Base-by-base conservation (phyloP, 2,797 vertebrate species). In the Neopelma chrysocephalum region DNA sequence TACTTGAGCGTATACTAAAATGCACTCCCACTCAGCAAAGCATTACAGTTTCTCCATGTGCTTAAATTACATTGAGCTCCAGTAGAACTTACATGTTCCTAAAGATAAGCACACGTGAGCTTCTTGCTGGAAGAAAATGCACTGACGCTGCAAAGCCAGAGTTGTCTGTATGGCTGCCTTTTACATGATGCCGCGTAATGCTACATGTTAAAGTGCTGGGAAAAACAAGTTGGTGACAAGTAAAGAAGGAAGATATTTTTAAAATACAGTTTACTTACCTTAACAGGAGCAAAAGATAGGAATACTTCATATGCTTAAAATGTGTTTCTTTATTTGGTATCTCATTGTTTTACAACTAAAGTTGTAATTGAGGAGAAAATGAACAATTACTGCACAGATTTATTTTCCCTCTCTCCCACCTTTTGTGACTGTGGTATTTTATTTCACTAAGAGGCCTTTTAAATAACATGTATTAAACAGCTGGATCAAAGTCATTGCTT, bases 1-100 rank as follows among this genome's bases (percentile, higher is more conserved):
- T 64, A 91, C 91, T 94, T 86, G 40, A 92, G 82, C 54, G 43
- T 68, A 61, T 42, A 87, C 60, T 58, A 36, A 94, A 92, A 82
- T 12, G 32, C 61, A 70, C 38, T 93, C 40, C 62, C 78, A 56
- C 75, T 93, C 66, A 48, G 86, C 62, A 87, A 84, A 83, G 72
- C 69, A 79, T 62, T 65, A 20, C 31, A 48, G 62, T 80, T 93
- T 76, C 78, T 79, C 71, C 51, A 18, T 20, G 45, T 66, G 51
- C 60, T 65, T 65, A 54, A 81, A 80, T 79, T 88, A 62, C 66
- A 60, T 14, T 60, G 79, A 90, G 58, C 68, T 91, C 77, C 66
- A 82, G 65, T 14, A 68, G 78, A 82, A 85, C 32, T 40, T 75
- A 50, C 71, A 47, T 34, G 5, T 32, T 50, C 50, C 62, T 81